Percentiles rank a stretch among this genome's conserved stretches.
Conservation (phyloP, 2,113 vertebrate species). For the Podarcis raffonei region DNA sequence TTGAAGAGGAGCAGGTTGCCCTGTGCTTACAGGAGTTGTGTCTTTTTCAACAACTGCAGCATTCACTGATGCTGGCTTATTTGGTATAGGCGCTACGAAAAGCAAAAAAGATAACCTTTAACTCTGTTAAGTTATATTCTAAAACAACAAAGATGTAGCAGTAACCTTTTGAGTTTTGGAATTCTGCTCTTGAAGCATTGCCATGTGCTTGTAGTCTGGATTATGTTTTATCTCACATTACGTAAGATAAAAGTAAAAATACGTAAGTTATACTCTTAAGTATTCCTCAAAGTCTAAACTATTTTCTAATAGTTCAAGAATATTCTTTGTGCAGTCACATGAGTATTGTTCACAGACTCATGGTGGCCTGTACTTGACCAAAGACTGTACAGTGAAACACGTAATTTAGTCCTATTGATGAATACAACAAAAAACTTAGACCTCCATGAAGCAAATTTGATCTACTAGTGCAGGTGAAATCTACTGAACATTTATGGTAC, state of each 20-base stretch:
- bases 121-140: background rate
- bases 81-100: slow-evolving; percentile 42
- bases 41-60: slow-evolving; percentile 39
- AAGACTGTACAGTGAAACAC: background rate
- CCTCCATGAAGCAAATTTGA: background rate
- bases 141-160: background rate
- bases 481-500: background rate
- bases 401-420: background rate
- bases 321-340: background rate
- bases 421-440: background rate
- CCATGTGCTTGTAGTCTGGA: background rate
- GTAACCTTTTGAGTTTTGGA: background rate
- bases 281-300: no score
- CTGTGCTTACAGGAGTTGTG: slow-evolving; percentile 29
- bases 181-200: background rate
- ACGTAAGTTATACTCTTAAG: background rate
- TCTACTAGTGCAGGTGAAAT: background rate
- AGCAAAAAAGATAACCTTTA: background rate
- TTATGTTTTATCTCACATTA: background rate
- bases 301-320: background rate
- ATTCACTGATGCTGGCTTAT: slow-evolving; percentile 36
- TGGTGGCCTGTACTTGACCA: background rate
- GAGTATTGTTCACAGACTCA: no score
- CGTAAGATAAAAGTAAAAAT: background rate
- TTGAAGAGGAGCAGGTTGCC: slow-evolving; percentile 35